These are phyloP conservation scores for Drosophila miranda DNA, from an alignment of 1,140 invertebrate genomes.

Conservation along the genomic window DNA sequence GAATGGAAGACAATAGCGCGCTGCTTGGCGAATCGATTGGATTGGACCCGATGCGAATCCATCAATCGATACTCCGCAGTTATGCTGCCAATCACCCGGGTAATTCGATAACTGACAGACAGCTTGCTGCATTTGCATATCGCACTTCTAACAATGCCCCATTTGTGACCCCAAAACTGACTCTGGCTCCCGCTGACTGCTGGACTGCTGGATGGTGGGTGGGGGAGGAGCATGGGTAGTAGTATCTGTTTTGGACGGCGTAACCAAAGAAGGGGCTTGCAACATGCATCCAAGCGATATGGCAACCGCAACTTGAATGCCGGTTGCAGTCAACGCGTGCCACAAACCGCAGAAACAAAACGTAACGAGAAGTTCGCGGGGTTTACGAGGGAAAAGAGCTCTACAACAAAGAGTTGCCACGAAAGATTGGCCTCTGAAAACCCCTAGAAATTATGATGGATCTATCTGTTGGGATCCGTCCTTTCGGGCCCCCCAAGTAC, in stretches of 20 bases:
- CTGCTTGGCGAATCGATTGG: constrained; percentile 33
- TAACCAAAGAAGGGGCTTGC: constrained; percentile 50
- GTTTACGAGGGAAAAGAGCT: too few species aligned
- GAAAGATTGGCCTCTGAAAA: not conserved
- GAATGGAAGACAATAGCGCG: too few species aligned
- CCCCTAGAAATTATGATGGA: too few species aligned
- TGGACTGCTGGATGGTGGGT: too few species aligned
- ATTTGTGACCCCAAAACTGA: constrained; percentile 51
- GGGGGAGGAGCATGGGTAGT: too few species aligned
- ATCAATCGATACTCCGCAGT: constrained; percentile 19
- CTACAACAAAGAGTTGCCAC: not conserved
- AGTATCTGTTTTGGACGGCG: not conserved
- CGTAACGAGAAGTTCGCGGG: not conserved
- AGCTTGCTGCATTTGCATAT: constrained; percentile 52
- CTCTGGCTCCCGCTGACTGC: not conserved
- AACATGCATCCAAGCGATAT: constrained; percentile 54
- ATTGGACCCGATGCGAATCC: constrained; percentile 24
- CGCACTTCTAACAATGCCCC: constrained; percentile 20
- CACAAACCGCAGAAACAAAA: constrained; percentile 42
- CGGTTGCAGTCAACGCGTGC: constrained; percentile 67
- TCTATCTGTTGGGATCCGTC: too few species aligned
- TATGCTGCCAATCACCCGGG: constrained; percentile 58
- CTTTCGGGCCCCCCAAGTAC: too few species aligned
- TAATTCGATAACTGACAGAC: constrained; percentile 63
- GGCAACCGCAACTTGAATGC: constrained; percentile 52